Conservation (phyloP, 2,888 invertebrate genomes). For the Thymelicus acteon region DNA sequence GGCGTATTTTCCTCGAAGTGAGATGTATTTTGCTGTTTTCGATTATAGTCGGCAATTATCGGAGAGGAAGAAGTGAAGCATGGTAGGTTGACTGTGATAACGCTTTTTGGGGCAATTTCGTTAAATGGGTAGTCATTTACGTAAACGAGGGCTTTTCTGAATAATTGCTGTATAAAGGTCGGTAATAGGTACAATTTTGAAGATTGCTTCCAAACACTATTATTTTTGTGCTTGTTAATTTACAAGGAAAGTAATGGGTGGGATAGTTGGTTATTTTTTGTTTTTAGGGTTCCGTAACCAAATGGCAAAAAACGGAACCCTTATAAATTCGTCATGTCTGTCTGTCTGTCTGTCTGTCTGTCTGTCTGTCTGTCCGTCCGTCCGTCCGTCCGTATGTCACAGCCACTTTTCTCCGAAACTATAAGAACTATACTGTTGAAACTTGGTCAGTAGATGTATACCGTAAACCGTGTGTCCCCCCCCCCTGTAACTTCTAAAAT, state of each 20-base stretch:
- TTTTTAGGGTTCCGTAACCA: too few relatives aligned
- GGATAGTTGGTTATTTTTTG: too few relatives aligned
- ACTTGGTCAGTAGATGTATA: too few relatives aligned
- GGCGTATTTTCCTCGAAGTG: background rate
- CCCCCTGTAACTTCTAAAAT: too few relatives aligned
- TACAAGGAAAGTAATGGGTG: background rate
- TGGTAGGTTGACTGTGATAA: conserved; percentile 35
- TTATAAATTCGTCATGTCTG: too few relatives aligned
- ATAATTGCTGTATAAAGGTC: conserved; percentile 39
- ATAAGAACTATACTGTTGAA: too few relatives aligned
- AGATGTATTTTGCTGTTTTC: background rate
- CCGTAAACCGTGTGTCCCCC: too few relatives aligned
- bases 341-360: too few relatives aligned
- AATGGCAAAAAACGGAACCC: too few relatives aligned
- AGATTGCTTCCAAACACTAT: conserved; percentile 34
- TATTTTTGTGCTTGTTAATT: conserved; percentile 13
- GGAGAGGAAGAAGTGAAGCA: conserved; percentile 20
- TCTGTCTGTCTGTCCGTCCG: too few relatives aligned
- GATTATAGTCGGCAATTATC: conserved; percentile 15
- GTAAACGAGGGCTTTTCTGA: conserved; percentile 39
- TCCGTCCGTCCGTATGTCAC: too few relatives aligned
- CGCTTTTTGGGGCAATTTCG: conserved; percentile 37
- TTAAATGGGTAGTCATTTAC: conserved; percentile 38
- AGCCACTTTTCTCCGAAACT: too few relatives aligned
- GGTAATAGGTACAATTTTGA: conserved; percentile 37